phyloP scores from a whole-genome alignment of 2,113 vertebrate species.

The Neomonachus schauinslandi region DNA sequence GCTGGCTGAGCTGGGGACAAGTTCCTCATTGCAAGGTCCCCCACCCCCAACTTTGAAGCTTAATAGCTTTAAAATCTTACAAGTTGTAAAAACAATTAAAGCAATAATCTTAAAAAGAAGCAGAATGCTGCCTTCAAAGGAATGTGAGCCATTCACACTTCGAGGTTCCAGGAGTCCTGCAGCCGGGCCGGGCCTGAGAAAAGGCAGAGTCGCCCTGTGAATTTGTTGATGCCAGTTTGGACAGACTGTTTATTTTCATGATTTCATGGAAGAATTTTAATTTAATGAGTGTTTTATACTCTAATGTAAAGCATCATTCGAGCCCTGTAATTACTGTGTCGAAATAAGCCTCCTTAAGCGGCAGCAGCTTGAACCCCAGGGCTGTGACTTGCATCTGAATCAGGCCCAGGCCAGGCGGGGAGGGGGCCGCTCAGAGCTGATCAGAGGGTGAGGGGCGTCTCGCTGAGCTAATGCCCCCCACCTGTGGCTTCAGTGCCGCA shows the following conservation, averaged over 20 bases:
- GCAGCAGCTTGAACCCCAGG: constrained; percentile 88
- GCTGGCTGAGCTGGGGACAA: constrained; percentile 70
- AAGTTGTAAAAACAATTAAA: constrained; percentile 93
- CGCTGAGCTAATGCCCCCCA: constrained; percentile 58
- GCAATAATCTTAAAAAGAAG: constrained; percentile 91
- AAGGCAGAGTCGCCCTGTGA: constrained; percentile 93
- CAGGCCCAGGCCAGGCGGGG: neutral
- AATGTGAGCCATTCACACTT: constrained; percentile 93
- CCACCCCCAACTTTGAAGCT: constrained; percentile 89
- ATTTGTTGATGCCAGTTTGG: constrained; percentile 94
- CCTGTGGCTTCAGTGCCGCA: constrained; percentile 63
- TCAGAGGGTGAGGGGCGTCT: constrained; percentile 61
- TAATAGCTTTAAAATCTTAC: constrained; percentile 93
- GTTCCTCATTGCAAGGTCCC: constrained; percentile 84
- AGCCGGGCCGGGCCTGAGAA: constrained; percentile 89
- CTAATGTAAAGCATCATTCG: constrained; percentile 94
- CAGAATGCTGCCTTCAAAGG: constrained; percentile 87
- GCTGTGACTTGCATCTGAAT: constrained; percentile 90
- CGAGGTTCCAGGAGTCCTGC: constrained; percentile 84
- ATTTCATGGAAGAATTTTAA: constrained; percentile 98
- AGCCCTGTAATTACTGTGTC: constrained; percentile 96
- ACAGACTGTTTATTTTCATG: constrained; percentile 99
- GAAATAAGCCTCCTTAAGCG: constrained; percentile 94
- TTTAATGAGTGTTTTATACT: constrained; percentile 96
- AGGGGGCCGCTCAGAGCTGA: neutral